Conservation (phyloP, 2,797 vertebrate genomes). For the Synanceia verrucosa region DNA sequence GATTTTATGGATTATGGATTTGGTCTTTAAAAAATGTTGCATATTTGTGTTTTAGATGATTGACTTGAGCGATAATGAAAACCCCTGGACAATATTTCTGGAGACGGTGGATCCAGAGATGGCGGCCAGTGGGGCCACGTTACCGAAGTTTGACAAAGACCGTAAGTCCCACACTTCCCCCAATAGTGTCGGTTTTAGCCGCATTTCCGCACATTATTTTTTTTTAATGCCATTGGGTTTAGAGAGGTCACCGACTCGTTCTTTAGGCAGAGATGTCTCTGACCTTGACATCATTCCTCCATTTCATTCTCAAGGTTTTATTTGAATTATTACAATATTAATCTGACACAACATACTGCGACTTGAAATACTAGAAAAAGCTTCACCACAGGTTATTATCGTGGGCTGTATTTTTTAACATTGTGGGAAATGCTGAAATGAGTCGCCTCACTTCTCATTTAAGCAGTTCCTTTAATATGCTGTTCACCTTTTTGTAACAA, state of each 20-base stretch:
- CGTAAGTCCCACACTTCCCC: conserved; percentile 84
- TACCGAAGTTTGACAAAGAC: conserved; percentile 99
- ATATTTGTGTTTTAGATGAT: conserved; percentile 88
- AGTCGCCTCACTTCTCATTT: neutral
- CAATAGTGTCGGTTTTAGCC: neutral
- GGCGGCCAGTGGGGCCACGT: conserved; percentile 96
- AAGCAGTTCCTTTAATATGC: neutral
- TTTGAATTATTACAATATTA: too few species aligned
- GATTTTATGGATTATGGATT: neutral
- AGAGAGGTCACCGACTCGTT: neutral
- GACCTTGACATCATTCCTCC: neutral
- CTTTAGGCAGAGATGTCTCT: neutral
- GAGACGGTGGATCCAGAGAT: conserved; percentile 98
- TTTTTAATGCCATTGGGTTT: neutral
- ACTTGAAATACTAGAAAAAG: conserved; percentile 19
- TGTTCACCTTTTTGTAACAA: neutral
- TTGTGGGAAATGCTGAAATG: neutral
- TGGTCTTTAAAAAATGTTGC: neutral
- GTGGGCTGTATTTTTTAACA: neutral
- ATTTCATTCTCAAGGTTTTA: neutral
- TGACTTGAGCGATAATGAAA: conserved; percentile 98
- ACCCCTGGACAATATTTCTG: conserved; percentile 99
- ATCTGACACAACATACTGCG: neutral
- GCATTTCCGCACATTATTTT: neutral
- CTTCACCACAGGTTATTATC: neutral